These are phyloP conservation scores for Lanistes nyassanus DNA, from an alignment of 1,140 invertebrate species.

Conservation along the genomic window DNA sequence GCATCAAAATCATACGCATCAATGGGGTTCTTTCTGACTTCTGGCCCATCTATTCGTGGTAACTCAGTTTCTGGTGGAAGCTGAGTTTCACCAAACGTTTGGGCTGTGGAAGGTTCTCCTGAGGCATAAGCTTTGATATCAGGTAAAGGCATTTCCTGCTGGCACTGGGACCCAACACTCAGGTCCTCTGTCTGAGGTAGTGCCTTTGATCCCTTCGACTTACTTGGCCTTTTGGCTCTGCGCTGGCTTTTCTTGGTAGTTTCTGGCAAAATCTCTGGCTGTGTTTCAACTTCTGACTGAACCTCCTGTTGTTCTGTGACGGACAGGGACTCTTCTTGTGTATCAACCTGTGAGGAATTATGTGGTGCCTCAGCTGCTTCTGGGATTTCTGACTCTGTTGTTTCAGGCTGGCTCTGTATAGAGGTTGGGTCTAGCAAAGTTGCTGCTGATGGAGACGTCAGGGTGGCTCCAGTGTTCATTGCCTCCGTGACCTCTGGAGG, in stretches of 20 bases:
- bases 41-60: conserved; percentile 9
- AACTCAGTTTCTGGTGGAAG: conserved; percentile 4
- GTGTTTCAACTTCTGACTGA: not conserved
- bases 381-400: conserved; percentile 8
- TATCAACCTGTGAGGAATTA: conserved; percentile 4
- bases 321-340: conserved; percentile 21
- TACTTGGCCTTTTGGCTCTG: conserved; percentile 13
- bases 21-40: conserved; percentile 25
- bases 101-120: not conserved
- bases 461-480: conserved; percentile 15
- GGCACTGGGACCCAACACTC: not conserved
- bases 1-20: conserved; percentile 42
- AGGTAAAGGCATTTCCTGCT: not conserved
- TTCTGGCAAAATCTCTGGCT: conserved; percentile 13
- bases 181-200: conserved; percentile 10
- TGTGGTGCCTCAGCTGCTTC: conserved; percentile 24
- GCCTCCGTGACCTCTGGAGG: not conserved
- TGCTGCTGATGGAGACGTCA: conserved; percentile 11
- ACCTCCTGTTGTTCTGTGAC: conserved; percentile 17
- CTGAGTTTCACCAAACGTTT: not conserved
- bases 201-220: conserved; percentile 13
- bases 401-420: conserved; percentile 18
- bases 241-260: conserved; percentile 12
- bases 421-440: conserved; percentile 10
- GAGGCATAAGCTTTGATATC: not conserved